Percentiles rank a stretch among this genome's conserved stretches.
Conservation (phyloP, 92 coral and sea anemone genomes). For the Isaurus tuberculatus region DNA sequence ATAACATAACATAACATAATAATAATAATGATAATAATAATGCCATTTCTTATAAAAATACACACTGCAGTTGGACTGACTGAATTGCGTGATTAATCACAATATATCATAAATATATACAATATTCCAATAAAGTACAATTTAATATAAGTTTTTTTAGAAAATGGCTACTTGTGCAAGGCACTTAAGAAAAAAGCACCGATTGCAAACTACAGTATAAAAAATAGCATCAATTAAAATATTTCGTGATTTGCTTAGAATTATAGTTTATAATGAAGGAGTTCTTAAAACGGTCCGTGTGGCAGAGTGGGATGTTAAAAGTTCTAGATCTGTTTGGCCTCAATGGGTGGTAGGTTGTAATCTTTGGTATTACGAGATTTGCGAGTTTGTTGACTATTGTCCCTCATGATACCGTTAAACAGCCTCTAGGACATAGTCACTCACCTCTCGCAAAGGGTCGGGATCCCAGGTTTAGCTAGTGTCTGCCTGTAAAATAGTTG, state of each 20-base stretch:
- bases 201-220: neutral
- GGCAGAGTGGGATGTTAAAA: too few relatives aligned
- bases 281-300: neutral
- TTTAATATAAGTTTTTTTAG: too few relatives aligned
- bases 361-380: neutral
- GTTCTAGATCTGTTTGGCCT: neutral
- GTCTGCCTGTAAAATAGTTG: conserved; percentile 21
- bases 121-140: too few relatives aligned
- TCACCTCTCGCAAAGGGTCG: conserved; percentile 34
- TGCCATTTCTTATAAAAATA: too few relatives aligned
- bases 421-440: conserved; percentile 12
- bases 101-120: too few relatives aligned
- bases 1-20: too few relatives aligned
- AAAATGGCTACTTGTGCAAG: neutral
- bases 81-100: conserved; percentile 26
- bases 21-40: too few relatives aligned
- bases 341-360: neutral
- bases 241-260: neutral
- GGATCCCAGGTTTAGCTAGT: conserved; percentile 30
- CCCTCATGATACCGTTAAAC: conserved; percentile 2
- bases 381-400: neutral
- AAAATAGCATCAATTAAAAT: neutral
- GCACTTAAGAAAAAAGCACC: neutral
- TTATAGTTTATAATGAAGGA: neutral
- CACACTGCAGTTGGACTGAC: conserved; percentile 16